Base-by-base conservation (phyloP, 2,888 invertebrate species). In the Hemicrepidius hirtus region DNA sequence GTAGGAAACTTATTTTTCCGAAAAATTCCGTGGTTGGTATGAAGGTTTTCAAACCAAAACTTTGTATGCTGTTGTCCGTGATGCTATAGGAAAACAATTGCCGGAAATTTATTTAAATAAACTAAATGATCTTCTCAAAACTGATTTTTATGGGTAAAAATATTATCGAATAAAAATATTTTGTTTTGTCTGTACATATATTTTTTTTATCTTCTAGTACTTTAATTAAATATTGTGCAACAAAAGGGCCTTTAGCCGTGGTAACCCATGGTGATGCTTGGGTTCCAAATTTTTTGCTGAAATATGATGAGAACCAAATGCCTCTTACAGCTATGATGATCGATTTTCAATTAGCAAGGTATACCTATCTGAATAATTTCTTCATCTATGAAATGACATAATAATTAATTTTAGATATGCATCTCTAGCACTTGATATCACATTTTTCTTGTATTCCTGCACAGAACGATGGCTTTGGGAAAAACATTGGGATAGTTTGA, bases 221-320 rank as follows among this genome's bases (percentile, higher is more conserved):
- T 85, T 37, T 88, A 53, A 68, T 68, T 28, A 2, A 53, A 9
- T 41, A 55, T 40, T 67, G 68, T 40, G 49, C 64, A 64, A 73
- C 68, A 32, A 76, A 77, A 65, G 80, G 79, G 1, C 82, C 82
- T 44, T 84, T 86, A 28, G 84, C 90, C 0, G 91, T 91, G 0
- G 89, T 94, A 28, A 90, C 89, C 0, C 93, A 94, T 71, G 94
- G 94, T 0, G 94, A 94, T 81, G 90, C 90, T 41, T 94, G 94
- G 94, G 89, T 91, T 0, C 92, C 92, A n/a, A 94, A 94, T 82
- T 94, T 94, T 77, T 82, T 94, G 0, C 89, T 89, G 7, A 88
- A 89, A 49, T 87, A 87, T 65, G 59, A 70, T 6, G 78, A 84
- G 65, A 76, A 76, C 9, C 76, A 75, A 12, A 66, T 63, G 57